Base-by-base conservation (phyloP, 1,140 invertebrate species). In the Habropoda laboriosa region DNA sequence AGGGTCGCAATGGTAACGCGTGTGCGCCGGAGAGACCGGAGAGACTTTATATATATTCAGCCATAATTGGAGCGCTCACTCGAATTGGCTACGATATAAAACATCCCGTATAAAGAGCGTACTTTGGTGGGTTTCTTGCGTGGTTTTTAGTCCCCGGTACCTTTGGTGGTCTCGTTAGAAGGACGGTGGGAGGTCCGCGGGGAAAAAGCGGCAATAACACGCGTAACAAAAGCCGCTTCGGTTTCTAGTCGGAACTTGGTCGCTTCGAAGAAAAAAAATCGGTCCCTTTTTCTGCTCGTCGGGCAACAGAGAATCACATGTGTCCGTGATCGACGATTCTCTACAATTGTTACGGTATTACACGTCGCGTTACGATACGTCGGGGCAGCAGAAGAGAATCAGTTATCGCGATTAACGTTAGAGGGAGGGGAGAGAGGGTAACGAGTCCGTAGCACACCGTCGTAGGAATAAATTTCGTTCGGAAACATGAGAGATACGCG, bases 101-200 rank as follows among this genome's bases (percentile, higher is more conserved):
- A 86, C 80, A 45, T 51, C 63, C 67, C 83, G 85, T 80, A 86
- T 86, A 86, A 86, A 86, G 83, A 82, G 60, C 71, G 80, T 67
- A 86, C 83, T 86, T 86, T 86, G 51, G 83, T 51, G 35, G 47
- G 76, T 82, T 86, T 86, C 85, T 86, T 81, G 66, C 61, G 57
- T 38, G 67, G 55, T 86, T 86, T 86, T 86, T 82, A 82, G 42
- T 40, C 40, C 5, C 21, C 32, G 5, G 60, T 82, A 82, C 57
- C 85, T 85, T 70, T 63, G 85, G 85, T 86, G 85, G 85, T 86
- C 85, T 86, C 85, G 83, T 86, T 86, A 86, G 71, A 86, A 53
- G 55, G 76, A 86, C 85, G 35, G 72, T 86, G 85, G 85, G 85
- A 86, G 83, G 85, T 86, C 85, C 76, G 53, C n/a, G 66, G 63